Evolutionary conservation across 30 jellyfish, hydroid and myxozoan genomes (phyloP).

Genomic region (Rhopilema esculentum): DNA sequence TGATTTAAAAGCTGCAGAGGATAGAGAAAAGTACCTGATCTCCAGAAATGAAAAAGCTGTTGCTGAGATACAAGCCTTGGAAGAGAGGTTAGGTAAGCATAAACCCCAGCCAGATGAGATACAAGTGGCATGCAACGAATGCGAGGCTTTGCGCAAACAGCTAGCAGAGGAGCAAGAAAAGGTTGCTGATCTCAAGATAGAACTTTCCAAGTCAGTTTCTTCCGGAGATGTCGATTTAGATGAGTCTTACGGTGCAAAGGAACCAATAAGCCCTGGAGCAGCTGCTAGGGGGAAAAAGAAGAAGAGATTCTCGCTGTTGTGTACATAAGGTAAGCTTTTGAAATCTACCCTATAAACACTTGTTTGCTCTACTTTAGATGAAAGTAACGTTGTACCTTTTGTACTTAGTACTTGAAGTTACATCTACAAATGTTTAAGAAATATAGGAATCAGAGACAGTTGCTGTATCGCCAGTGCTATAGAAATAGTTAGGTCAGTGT

Average conservation of each 20-base stretch:
- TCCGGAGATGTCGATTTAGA: conserved; percentile 15
- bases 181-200: background rate
- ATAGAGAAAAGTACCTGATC: conserved; percentile 40
- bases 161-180: conserved; percentile 20
- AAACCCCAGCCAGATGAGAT: background rate
- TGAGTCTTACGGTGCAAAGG: conserved; percentile 38
- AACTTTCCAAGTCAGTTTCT: conserved; percentile 9
- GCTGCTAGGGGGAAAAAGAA: conserved; percentile 31
- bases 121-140: conserved; percentile 11
- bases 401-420: too few species aligned
- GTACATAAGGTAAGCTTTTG: conserved; percentile 38
- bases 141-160: background rate
- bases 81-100: conserved; percentile 10
- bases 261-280: conserved; percentile 30
- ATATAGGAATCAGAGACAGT: too few species aligned
- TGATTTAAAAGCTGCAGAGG: conserved; percentile 34
- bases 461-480: too few species aligned
- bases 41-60: conserved; percentile 10
- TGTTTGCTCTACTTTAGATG: background rate
- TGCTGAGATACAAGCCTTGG: conserved; percentile 17
- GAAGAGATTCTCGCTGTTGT: conserved; percentile 33
- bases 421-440: too few species aligned
- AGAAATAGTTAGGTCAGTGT: too few species aligned
- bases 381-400: too few species aligned
- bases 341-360: background rate